These are phyloP conservation scores for Pycnonotus jocosus DNA, from an alignment of 2,113 vertebrate genomes.

Conservation along the genomic window DNA sequence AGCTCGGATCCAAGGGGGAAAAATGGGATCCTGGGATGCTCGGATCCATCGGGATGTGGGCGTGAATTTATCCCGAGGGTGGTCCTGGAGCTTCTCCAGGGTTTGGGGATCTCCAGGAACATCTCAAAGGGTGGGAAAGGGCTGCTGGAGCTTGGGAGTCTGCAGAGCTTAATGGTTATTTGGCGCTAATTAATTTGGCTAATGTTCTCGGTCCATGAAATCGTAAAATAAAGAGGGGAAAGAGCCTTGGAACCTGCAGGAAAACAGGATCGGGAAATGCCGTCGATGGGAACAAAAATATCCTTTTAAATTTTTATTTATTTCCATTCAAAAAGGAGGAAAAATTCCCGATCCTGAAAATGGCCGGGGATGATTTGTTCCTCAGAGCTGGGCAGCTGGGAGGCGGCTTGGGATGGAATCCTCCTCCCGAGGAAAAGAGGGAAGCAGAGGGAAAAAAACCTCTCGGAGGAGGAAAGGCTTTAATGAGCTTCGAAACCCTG, in stretches of 20 bases:
- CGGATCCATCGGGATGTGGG: no score
- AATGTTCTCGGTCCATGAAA: accelerated
- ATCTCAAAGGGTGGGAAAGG: conserved; percentile 31
- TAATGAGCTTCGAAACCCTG: neutral
- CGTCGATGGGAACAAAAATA: neutral
- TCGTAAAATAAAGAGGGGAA: neutral
- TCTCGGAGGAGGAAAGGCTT: conserved; percentile 13
- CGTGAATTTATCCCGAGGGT: neutral
- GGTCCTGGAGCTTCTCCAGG: neutral
- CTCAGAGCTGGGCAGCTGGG: neutral
- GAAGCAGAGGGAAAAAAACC: neutral
- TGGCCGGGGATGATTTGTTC: neutral
- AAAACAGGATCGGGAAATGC: neutral
- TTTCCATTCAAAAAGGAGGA: neutral
- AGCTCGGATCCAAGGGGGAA: accelerated
- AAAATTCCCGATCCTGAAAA: neutral
- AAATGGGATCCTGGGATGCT: no score
- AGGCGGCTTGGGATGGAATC: neutral
- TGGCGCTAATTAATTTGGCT: neutral
- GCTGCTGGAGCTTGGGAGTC: neutral
- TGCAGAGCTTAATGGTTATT: neutral
- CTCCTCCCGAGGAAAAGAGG: neutral
- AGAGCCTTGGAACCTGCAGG: neutral
- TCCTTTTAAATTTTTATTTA: neutral
- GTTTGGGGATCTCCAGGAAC: neutral